phyloP scores from a whole-genome alignment of 1,140 invertebrate genomes.

The Parasteatoda tepidariorum region DNA sequence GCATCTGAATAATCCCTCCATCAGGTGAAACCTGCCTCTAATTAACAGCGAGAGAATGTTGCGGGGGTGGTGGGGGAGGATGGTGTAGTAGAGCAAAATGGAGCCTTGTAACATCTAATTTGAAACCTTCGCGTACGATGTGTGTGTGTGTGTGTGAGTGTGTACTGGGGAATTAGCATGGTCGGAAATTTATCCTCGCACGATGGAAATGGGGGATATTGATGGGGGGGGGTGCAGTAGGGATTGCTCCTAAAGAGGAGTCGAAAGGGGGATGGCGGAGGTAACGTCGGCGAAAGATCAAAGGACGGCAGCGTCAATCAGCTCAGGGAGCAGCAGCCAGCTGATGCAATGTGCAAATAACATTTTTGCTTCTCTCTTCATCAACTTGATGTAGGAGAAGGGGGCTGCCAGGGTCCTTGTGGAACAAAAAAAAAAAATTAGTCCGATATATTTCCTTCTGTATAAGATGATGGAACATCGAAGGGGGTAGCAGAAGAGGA shows the following conservation, averaged over 20 bases:
- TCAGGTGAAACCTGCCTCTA: slow-evolving; percentile 46
- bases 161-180: slow-evolving; percentile 50
- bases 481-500: neutral
- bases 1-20: slow-evolving; percentile 35
- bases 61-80: neutral
- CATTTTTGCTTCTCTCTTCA: slow-evolving; percentile 61
- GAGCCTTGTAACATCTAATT: slow-evolving; percentile 58
- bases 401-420: slow-evolving; percentile 30
- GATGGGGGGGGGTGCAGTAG: slow-evolving; percentile 6
- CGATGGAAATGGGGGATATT: neutral
- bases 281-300: slow-evolving; percentile 58
- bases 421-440: slow-evolving; percentile 60
- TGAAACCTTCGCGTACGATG: slow-evolving; percentile 49
- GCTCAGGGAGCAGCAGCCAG: slow-evolving; percentile 38
- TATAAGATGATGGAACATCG: slow-evolving; percentile 12
- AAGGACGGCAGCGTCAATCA: slow-evolving; percentile 60
- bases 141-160: neutral
- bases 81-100: slow-evolving; percentile 31
- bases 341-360: slow-evolving; percentile 61
- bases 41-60: slow-evolving; percentile 42
- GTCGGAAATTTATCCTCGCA: slow-evolving; percentile 57
- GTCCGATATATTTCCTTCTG: slow-evolving; percentile 54
- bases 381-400: slow-evolving; percentile 56
- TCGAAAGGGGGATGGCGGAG: slow-evolving; percentile 38
- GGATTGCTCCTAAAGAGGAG: slow-evolving; percentile 42